phyloP scores from a whole-genome alignment of 2,888 invertebrate genomes.

The Esperia sulphurella region DNA sequence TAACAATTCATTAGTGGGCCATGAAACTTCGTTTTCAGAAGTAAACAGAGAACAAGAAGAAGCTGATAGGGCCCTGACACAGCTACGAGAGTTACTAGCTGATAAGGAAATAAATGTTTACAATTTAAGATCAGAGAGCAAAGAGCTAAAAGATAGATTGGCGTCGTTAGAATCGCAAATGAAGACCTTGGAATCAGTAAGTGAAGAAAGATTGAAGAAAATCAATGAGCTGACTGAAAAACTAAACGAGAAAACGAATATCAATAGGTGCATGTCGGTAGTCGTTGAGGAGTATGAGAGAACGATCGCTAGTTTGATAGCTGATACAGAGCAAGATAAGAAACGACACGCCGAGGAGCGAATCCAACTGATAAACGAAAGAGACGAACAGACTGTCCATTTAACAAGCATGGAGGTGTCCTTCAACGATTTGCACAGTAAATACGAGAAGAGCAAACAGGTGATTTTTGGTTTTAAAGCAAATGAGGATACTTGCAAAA shows the following conservation, averaged over 20 bases:
- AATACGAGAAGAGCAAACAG: conserved; percentile 83
- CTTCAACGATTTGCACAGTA: conserved; percentile 81
- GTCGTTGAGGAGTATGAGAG: conserved; percentile 89
- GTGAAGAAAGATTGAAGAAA: conserved; percentile 50
- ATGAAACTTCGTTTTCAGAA: conserved; percentile 39
- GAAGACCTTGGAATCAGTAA: conserved; percentile 49
- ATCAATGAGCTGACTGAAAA: conserved; percentile 58
- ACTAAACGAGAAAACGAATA: conserved; percentile 60
- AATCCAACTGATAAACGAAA: conserved; percentile 73
- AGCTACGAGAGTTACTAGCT: conserved; percentile 73
- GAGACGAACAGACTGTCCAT: conserved; percentile 81
- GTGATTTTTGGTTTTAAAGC: conserved; percentile 74
- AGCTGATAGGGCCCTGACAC: conserved; percentile 54
- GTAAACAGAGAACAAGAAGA: conserved; percentile 46
- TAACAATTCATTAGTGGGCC: conserved; percentile 44
- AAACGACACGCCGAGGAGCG: conserved; percentile 77
- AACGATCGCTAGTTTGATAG: conserved; percentile 86
- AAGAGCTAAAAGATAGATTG: conserved; percentile 69
- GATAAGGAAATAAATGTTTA: conserved; percentile 77
- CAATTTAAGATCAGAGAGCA: conserved; percentile 68
- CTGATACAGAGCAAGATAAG: conserved; percentile 84
- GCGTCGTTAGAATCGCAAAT: conserved; percentile 55
- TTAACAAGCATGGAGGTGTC: conserved; percentile 81
- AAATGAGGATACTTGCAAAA: conserved; percentile 83
- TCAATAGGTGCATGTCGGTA: conserved; percentile 79